Conservation (phyloP, 2,797 vertebrate genomes). For the Myripristis jacobus region DNA sequence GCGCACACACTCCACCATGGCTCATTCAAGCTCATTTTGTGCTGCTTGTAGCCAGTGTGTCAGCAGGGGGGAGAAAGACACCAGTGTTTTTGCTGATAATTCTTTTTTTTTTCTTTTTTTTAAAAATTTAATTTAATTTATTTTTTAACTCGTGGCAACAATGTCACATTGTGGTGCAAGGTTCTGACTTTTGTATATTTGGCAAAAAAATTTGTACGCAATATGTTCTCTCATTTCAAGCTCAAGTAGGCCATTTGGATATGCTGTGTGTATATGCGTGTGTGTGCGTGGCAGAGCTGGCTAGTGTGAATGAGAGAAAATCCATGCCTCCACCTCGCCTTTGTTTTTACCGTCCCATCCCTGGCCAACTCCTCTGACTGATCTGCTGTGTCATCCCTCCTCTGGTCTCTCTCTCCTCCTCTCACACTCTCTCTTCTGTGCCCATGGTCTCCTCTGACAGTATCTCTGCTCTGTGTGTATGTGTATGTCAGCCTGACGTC, state of each 20-base stretch:
- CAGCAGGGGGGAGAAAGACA: constrained; percentile 49
- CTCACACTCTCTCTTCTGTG: constrained; percentile 52
- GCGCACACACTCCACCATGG: constrained; percentile 70
- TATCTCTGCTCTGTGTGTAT: constrained; percentile 56
- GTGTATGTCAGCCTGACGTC: constrained; percentile 84
- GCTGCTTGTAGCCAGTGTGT: constrained; percentile 70
- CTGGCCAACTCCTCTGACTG: constrained; percentile 59
- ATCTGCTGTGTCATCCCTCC: constrained; percentile 67
- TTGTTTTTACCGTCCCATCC: constrained; percentile 67
- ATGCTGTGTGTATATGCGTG: constrained; percentile 37
- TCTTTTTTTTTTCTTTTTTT: constrained; percentile 2
- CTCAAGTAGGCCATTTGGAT: constrained; percentile 53
- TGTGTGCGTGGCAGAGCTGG: constrained; percentile 43
- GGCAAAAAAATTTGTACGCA: constrained; percentile 35
- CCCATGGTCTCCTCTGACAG: constrained; percentile 52
- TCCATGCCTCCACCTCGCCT: constrained; percentile 63
- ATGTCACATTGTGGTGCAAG: constrained; percentile 46
- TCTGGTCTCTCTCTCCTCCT: constrained; percentile 47
- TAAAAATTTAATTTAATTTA: too few relatives aligned
- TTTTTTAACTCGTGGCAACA: constrained; percentile 37
- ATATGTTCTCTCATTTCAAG: constrained; percentile 73
- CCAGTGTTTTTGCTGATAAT: constrained; percentile 1
- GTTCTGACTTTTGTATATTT: constrained; percentile 47
- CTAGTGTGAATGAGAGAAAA: constrained; percentile 46
- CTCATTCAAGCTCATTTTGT: constrained; percentile 77